Conservation (phyloP, 2,113 vertebrate genomes). For the Poecilia latipinna region DNA sequence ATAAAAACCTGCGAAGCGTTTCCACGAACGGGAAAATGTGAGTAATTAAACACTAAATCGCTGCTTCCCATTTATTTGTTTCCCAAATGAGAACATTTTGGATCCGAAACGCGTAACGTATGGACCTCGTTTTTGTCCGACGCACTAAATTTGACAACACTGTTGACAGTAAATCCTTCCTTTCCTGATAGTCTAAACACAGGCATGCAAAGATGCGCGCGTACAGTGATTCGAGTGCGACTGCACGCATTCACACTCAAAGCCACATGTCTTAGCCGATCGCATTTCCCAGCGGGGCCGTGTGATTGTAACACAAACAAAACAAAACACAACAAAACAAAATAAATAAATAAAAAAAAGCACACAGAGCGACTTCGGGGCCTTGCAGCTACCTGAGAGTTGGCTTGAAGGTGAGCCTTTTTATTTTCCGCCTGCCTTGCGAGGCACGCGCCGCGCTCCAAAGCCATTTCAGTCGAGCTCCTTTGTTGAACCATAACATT, state of each 20-base stretch:
- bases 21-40: too few relatives aligned
- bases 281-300: conserved; percentile 38
- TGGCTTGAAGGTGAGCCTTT: conserved; percentile 43
- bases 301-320: conserved; percentile 64
- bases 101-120: conserved; percentile 73
- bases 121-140: conserved; percentile 85
- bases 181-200: conserved; percentile 84
- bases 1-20: not conserved
- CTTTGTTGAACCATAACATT: conserved; percentile 59
- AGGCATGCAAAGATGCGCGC: conserved; percentile 55
- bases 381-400: conserved; percentile 47
- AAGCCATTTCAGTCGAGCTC: conserved; percentile 32
- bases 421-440: conserved; percentile 4
- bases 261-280: conserved; percentile 48
- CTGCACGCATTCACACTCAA: conserved; percentile 65
- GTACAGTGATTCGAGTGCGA: not conserved
- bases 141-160: conserved; percentile 84
- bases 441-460: conserved; percentile 7
- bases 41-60: too few relatives aligned
- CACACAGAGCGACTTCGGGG: conserved; percentile 34
- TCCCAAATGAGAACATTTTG: not conserved
- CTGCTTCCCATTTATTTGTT: not conserved
- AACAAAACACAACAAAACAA: conserved; percentile 62
- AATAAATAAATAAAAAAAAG: not conserved
- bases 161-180: conserved; percentile 81